These are phyloP conservation scores for Aphis gossypii DNA, from an alignment of 1,140 invertebrate species.

Conservation along the genomic window DNA sequence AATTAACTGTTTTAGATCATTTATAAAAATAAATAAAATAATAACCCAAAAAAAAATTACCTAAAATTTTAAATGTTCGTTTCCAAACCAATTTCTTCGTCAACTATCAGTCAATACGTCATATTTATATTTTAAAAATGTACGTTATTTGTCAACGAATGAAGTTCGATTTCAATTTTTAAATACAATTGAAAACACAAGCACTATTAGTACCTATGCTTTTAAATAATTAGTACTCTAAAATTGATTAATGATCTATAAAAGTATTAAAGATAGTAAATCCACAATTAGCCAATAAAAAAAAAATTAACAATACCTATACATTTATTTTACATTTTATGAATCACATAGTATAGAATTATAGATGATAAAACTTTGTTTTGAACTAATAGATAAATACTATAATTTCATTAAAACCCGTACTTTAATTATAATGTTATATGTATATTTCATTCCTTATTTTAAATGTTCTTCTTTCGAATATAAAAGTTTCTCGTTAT, in stretches of 20 bases:
- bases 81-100: not conserved
- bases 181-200: not conserved
- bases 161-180: not conserved
- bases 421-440: not conserved
- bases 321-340: not conserved
- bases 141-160: not conserved
- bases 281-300: not conserved
- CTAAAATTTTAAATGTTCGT: no score
- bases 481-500: not conserved
- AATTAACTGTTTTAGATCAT: not conserved
- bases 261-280: not conserved
- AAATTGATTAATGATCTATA: not conserved
- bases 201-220: not conserved
- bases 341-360: not conserved
- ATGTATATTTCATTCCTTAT: not conserved
- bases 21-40: not conserved
- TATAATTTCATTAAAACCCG: not conserved
- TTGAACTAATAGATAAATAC: not conserved
- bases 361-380: not conserved
- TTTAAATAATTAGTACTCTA: not conserved
- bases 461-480: not conserved
- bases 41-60: not conserved
- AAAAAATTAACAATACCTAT: not conserved
- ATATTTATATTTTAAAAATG: not conserved
- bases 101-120: not conserved